These are phyloP conservation scores for Henricia sp. DNA, from an alignment of 53 echinoderm and acorn worm species.

Conservation along the genomic window DNA sequence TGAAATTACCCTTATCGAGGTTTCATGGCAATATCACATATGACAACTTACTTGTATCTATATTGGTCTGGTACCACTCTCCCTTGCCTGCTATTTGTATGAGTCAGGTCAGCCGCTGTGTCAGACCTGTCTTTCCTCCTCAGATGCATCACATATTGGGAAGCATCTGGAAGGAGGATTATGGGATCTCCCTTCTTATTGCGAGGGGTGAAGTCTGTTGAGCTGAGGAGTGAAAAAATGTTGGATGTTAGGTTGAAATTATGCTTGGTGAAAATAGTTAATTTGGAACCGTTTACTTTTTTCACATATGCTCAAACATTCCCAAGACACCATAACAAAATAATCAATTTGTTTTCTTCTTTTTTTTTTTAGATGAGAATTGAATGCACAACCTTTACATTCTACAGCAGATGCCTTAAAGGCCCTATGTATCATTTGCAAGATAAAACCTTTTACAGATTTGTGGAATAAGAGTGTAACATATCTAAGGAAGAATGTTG, in stretches of 20 bases:
- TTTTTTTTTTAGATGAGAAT: not conserved
- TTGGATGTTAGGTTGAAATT: too few relatives aligned
- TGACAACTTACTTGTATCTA: slow-evolving; percentile 83
- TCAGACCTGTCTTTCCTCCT: slow-evolving; percentile 64
- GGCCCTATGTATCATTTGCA: too few relatives aligned
- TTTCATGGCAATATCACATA: too few relatives aligned
- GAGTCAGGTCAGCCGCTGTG: slow-evolving; percentile 65
- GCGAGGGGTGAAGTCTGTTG: slow-evolving; percentile 79
- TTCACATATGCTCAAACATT: too few relatives aligned
- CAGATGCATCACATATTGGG: slow-evolving; percentile 91
- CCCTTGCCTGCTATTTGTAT: slow-evolving; percentile 72
- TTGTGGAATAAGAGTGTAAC: too few relatives aligned
- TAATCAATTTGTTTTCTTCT: not conserved
- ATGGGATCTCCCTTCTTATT: slow-evolving; percentile 84
- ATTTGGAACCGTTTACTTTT: too few relatives aligned
- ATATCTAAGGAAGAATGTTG: too few relatives aligned
- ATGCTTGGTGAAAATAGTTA: too few relatives aligned
- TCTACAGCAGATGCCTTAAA: too few relatives aligned
- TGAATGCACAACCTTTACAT: too few relatives aligned
- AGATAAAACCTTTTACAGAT: too few relatives aligned
- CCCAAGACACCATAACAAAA: not conserved
- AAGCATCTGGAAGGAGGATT: slow-evolving; percentile 71
- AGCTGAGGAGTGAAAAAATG: slow-evolving; percentile 41
- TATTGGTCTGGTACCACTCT: slow-evolving; percentile 67
- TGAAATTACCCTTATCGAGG: too few relatives aligned